Evolutionary conservation across 2,888 invertebrate genomes (phyloP).

Genomic region (Pediacus dermestoides): DNA sequence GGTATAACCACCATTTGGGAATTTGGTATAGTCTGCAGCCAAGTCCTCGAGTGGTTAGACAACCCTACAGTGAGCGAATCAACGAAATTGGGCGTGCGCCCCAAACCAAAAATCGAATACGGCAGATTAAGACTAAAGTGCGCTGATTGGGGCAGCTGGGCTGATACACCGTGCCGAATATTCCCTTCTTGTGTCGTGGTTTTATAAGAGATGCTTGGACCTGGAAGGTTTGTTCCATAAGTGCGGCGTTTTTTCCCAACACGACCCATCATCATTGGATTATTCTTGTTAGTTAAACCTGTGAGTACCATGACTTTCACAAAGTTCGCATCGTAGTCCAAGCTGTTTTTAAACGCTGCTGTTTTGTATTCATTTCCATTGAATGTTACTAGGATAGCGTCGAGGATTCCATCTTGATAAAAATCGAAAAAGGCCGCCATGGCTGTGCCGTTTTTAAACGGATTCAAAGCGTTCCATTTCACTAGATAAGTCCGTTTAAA

Average conservation of each 20-base stretch:
- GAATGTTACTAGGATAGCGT: constrained; percentile 67
- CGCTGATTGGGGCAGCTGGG: constrained; percentile 88
- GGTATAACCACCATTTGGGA: constrained; percentile 97
- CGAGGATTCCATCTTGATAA: constrained; percentile 90
- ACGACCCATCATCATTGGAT: constrained; percentile 68
- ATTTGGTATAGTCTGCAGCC: constrained; percentile 94
- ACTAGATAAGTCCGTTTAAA: constrained; percentile 74
- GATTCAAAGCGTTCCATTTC: constrained; percentile 70
- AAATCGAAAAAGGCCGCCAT: constrained; percentile 92
- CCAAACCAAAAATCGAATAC: constrained; percentile 95
- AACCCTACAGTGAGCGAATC: constrained; percentile 81
- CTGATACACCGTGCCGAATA: constrained; percentile 73
- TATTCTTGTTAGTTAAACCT: constrained; percentile 69
- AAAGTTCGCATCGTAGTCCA: constrained; percentile 93
- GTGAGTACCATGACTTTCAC: constrained; percentile 92
- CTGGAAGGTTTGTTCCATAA: constrained; percentile 88
- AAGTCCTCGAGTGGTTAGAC: constrained; percentile 66
- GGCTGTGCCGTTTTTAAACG: constrained; percentile 69
- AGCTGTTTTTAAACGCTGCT: constrained; percentile 79
- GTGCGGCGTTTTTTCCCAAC: constrained; percentile 73
- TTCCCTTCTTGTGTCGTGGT: constrained; percentile 87
- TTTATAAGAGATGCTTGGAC: constrained; percentile 76
- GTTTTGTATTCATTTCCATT: constrained; percentile 56
- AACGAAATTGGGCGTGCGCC: constrained; percentile 96
- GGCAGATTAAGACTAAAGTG: constrained; percentile 92